These are phyloP conservation scores for Lysiphlebus fabarum DNA, from an alignment of 1,140 invertebrate genomes.

Conservation along the genomic window DNA sequence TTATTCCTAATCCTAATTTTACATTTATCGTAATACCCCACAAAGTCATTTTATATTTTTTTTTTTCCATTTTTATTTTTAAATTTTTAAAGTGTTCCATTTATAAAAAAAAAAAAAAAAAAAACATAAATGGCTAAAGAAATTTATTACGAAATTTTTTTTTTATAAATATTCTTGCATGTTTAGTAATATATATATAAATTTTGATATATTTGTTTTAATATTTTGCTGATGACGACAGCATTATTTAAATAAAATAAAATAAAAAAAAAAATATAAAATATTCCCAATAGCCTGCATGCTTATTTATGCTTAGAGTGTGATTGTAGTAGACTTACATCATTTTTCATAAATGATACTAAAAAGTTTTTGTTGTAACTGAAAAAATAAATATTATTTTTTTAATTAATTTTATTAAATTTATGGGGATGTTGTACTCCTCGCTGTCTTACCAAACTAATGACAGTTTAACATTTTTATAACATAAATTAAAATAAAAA, in stretches of 20 bases:
- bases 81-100: too few species aligned
- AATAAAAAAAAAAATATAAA: neutral
- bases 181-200: too few species aligned
- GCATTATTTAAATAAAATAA: neutral
- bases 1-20: too few species aligned
- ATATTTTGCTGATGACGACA: neutral
- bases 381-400: neutral
- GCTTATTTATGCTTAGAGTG: slow-evolving; percentile 48
- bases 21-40: too few species aligned
- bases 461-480: slow-evolving; percentile 25
- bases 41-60: neutral
- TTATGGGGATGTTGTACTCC: slow-evolving; percentile 18
- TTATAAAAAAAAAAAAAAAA: too few species aligned
- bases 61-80: too few species aligned
- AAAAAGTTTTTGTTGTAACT: neutral
- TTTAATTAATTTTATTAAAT: slow-evolving; percentile 3
- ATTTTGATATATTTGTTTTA: neutral
- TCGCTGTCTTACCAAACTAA: slow-evolving; percentile 34
- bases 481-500: neutral
- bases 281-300: slow-evolving; percentile 36
- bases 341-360: slow-evolving; percentile 33
- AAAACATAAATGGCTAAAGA: too few species aligned
- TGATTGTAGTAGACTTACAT: slow-evolving; percentile 55
- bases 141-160: slow-evolving; percentile 4
- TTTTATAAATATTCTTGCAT: neutral